Base-by-base conservation (phyloP, 2,113 vertebrate species). In the Chaetorhynchus papuensis region DNA sequence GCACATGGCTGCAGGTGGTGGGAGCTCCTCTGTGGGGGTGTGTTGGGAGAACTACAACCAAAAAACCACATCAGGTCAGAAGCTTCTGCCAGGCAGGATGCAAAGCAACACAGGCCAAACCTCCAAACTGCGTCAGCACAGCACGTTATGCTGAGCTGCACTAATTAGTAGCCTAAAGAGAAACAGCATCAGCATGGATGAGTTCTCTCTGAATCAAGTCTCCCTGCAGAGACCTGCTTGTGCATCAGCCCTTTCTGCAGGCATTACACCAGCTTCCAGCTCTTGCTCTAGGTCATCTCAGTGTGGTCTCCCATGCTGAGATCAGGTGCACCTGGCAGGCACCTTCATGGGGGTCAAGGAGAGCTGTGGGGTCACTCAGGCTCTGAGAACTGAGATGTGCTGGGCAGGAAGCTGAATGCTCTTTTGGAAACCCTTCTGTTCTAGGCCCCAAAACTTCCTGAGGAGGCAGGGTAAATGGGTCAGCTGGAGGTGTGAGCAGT, bases 81-180 rank as follows among this genome's bases (percentile, higher is more conserved):
- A 78, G 30, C 11, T 50, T 78, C 74, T 71, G 41, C 66, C 53
- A 83, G 61, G 57, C 7, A 0, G 77, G 74, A 71, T 52, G 47
- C 44, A 71, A 80, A 93, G 81, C 70, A 72, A 74, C 41, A 17
- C 57, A 76, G 44, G 57, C 70, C 63, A 74, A 83, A 70, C 66
- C 71, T 90, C 66, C 78, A 37, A 53, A 60, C 28, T 85, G 45
- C 9, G 0, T 92, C 74, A 89, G 61, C 66, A 80, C 26, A 92
- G 82, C 50, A 72, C 2, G 0, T 63, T 80, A 76, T 1, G 0
- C 94, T 93, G 75, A 45, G 41, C 79, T 88, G 94, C 45, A 17
- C 75, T 90, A 57, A 86, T 92, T 33, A 86, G 50, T 68, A 85
- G 59, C 66, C 78, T 92, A 53, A 87, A 94, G 94, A 96, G 82